Conservation (phyloP, 2,888 invertebrate species). For the Pyrrhopygopsis socrates region DNA sequence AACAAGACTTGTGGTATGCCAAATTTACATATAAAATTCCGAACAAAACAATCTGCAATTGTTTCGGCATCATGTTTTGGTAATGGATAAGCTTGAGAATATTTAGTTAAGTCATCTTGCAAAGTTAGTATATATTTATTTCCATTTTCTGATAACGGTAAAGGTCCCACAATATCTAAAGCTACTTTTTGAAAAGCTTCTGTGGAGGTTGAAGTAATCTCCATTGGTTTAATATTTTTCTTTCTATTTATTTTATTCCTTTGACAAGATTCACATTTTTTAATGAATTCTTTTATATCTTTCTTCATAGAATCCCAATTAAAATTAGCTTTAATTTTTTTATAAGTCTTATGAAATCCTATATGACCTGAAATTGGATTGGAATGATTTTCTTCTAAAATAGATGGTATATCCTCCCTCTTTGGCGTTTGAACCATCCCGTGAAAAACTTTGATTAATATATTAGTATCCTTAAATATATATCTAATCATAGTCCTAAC, state of each 20-base stretch:
- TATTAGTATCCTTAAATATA: constrained; percentile 69
- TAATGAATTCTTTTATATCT: constrained; percentile 86
- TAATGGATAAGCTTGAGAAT: no score
- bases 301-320: constrained; percentile 87
- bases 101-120: constrained; percentile 82
- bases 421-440: constrained; percentile 59
- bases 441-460: constrained; percentile 62
- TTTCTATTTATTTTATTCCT: constrained; percentile 68
- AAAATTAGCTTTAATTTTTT: constrained; percentile 83
- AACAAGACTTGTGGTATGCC: constrained; percentile 88
- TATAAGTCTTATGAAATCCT: constrained; percentile 80
- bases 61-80: constrained; percentile 85
- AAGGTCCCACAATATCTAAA: constrained; percentile 86
- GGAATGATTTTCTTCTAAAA: constrained; percentile 72
- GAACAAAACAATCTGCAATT: constrained; percentile 84
- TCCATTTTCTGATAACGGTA: constrained; percentile 53
- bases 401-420: constrained; percentile 55
- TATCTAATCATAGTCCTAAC: constrained; percentile 72
- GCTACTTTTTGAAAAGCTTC: constrained; percentile 85
- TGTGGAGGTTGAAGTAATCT: constrained; percentile 86
- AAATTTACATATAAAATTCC: constrained; percentile 79
- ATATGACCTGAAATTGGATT: constrained; percentile 71
- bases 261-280: constrained; percentile 86
- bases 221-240: constrained; percentile 85
- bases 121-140: constrained; percentile 9